Evolutionary conservation across 2,888 invertebrate genomes (phyloP), one percentile per base, ranked within the genome.

Genomic region (Leucozona laternaria): DNA sequence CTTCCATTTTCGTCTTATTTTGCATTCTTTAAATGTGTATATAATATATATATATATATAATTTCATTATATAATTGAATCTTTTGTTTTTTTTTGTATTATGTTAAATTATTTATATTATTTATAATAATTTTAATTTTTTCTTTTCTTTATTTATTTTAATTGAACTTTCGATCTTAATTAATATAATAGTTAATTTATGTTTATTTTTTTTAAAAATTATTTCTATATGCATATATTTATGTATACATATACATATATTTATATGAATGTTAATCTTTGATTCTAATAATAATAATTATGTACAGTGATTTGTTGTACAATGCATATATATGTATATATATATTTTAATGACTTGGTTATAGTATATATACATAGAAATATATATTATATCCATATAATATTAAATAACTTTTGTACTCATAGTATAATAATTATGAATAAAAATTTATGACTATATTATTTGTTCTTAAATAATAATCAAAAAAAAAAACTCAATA

Each of bases 191-290:
- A 81, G 80, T 85, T 34, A 48, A 68, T 57, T 55, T 60, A 76
- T 64, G 64, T 76, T 77, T 77, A 60, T 48, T 86, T 70, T 8
- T 45, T 55, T 70, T 20, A n/a, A 68, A 34, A 73, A 40, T 50
- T 79, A 57, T 71, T 58, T 77, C 7, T 80, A 68, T 68, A 75
- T 73, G 62, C 71, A 57, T 76, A 68, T 89, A 88, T 83, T 78
- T 88, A 83, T 90, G 86, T 85, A 86, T 85, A 28, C n/a, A 82
- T 90, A 88, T 88, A 85, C 82, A 88, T 89, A 89, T 88, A 89
- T 53, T 53, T 89, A 89, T 88, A 89, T 53, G 68, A 53, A 79
- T 90, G 88, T 89, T 89, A 87, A 73, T 75, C 57, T 53, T 79
- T 75, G 79, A 80, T 45, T 45, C 64, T 48, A 66, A 85, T 72